Conservation (phyloP, 2,797 vertebrate species). For the Masticophis lateralis region DNA sequence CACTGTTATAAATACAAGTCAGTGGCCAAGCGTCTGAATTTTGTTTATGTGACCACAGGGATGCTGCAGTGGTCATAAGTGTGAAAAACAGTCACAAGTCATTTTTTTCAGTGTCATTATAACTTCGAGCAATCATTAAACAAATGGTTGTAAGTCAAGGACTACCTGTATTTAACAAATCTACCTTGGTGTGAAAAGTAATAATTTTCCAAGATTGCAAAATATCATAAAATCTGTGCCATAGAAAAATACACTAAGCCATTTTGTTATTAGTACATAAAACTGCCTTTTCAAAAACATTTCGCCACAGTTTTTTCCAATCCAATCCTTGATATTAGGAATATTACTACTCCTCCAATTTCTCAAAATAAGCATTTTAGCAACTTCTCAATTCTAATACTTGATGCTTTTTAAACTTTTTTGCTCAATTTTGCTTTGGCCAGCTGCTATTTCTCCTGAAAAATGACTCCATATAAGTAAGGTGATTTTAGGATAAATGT, state of each 20-base stretch:
- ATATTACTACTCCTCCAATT: neutral
- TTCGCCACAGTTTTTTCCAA: neutral
- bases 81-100: neutral
- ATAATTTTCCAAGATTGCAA: neutral
- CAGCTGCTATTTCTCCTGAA: neutral
- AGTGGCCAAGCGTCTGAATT: neutral
- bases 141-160: neutral
- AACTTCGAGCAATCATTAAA: neutral
- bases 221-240: neutral
- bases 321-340: neutral
- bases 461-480: neutral
- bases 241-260: neutral
- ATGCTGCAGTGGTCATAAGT: neutral
- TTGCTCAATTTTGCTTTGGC: neutral
- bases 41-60: too few species aligned
- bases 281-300: neutral
- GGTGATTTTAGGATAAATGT: neutral
- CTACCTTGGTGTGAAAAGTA: neutral
- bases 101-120: neutral
- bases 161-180: neutral
- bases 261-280: neutral
- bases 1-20: neutral
- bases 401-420: neutral
- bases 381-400: neutral
- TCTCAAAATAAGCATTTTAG: neutral